Evolutionary conservation across 2,113 vertebrate genomes (phyloP).

Genomic region (Phoenicopterus ruber): DNA sequence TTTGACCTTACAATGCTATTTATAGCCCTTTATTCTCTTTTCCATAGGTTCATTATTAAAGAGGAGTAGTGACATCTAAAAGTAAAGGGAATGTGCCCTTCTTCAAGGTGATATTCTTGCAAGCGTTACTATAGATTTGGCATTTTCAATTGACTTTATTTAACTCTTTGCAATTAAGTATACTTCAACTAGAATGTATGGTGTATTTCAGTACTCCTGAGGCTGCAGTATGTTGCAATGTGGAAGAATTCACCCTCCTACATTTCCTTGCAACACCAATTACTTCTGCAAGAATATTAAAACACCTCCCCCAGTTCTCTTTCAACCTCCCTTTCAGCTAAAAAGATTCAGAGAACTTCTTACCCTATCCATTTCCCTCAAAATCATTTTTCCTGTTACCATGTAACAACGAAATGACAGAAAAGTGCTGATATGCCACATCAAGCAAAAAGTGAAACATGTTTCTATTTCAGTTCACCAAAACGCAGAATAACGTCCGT

Average conservation of each 20-base stretch:
- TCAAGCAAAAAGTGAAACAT: not conserved
- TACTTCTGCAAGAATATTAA: not conserved
- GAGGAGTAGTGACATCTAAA: not conserved
- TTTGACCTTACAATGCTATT: not conserved
- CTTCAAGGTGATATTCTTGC: not conserved
- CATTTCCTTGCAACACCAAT: not conserved
- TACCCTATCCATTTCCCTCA: not conserved
- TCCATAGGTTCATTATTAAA: not conserved
- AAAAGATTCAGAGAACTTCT: not conserved
- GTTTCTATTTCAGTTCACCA: not conserved
- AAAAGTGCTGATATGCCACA: not conserved
- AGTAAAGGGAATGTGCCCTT: not conserved
- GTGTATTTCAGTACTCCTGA: not conserved
- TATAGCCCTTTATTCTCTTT: not conserved
- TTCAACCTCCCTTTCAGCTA: not conserved
- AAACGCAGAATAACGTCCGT: not conserved
- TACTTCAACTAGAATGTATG: not conserved
- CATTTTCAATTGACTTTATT: not conserved
- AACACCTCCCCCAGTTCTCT: not conserved
- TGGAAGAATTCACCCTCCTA: not conserved
- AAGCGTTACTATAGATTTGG: not conserved
- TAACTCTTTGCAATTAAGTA: not conserved
- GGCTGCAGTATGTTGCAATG: not conserved
- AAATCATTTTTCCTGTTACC: not conserved
- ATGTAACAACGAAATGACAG: not conserved